Base-by-base conservation (phyloP, 2,888 invertebrate species). In the Heliconius charithonia region DNA sequence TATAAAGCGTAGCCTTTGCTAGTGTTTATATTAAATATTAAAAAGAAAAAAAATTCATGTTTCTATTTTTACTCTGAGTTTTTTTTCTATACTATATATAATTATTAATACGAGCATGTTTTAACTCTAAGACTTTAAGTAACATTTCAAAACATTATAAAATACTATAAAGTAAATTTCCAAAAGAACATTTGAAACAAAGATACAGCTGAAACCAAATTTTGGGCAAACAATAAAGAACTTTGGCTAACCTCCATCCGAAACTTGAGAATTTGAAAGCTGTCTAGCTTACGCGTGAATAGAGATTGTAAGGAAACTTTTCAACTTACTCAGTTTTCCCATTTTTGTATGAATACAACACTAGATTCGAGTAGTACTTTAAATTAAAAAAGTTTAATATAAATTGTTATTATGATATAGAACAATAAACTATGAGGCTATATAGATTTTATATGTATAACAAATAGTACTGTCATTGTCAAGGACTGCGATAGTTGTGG, bases 201-300 rank as follows among this genome's bases (percentile, higher is more conserved):
- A 76, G 76, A 76, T 76, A 69, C n/a, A 76, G 62, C 13, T 32
- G 37, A 73, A 62, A 73, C 45, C 69, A 62, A 69, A 76, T 69
- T 79, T 66, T 56, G n/a, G 12, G 67, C 25, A 76, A 79, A 79
- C 73, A 79, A 73, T 73, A 63, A 73, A 76, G 66, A 76, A 74
- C 27, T 79, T 79, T 71, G 16, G 16, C 51, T 62, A 76, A 79
- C 79, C 75, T 79, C 65, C 67, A 32, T 66, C 76, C 22, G 16
- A 79, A 76, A 76, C 76, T 79, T 71, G 41, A 37, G 76, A 72
- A 76, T 75, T 63, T 66, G 62, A n/a, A n/a, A 78, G 70, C 27
- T 45, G 62, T 37, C 63, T 71, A 71, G 75, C 76, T 71, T 72
- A 67, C 56, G 59, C 72, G 76, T 62, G 71, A 66, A 72, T 51